Conservation (phyloP, 2,113 vertebrate genomes). For the Sorex fumeus region DNA sequence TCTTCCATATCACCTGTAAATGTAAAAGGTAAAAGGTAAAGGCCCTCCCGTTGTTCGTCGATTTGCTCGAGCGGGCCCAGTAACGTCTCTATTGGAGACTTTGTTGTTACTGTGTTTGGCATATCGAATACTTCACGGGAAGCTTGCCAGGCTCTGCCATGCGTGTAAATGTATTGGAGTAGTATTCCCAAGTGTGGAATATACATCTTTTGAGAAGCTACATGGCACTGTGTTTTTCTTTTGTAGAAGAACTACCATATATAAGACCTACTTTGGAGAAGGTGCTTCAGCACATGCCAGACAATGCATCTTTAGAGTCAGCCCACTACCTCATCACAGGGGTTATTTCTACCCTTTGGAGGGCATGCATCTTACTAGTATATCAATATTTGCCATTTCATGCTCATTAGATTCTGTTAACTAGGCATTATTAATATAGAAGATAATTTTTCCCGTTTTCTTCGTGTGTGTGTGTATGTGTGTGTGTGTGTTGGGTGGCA, state of each 20-base stretch:
- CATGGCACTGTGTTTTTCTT: slow-evolving; percentile 1
- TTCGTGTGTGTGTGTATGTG: no score
- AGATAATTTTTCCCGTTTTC: not conserved
- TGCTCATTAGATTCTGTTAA: not conserved
- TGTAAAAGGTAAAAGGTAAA: no score
- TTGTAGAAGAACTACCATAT: not conserved
- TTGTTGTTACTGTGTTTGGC: no score
- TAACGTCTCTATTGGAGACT: no score
- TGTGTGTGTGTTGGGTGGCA: no score
- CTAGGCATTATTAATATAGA: not conserved
- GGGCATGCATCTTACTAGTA: not conserved
- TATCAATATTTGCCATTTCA: slow-evolving; percentile 32
- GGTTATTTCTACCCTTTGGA: not conserved
- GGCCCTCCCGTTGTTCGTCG: no score
- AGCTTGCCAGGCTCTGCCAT: no score
- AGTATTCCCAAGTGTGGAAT: not conserved
- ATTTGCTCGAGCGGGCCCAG: no score
- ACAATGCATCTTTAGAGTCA: not conserved
- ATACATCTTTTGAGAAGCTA: not conserved
- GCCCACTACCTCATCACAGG: not conserved
- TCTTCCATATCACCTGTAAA: not conserved
- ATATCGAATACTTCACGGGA: no score
- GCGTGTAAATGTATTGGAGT: not conserved
- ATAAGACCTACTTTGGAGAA: not conserved
- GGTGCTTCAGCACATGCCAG: not conserved